Evolutionary conservation across 2,888 invertebrate genomes (phyloP).

Genomic region (Saturnia pavonia): DNA sequence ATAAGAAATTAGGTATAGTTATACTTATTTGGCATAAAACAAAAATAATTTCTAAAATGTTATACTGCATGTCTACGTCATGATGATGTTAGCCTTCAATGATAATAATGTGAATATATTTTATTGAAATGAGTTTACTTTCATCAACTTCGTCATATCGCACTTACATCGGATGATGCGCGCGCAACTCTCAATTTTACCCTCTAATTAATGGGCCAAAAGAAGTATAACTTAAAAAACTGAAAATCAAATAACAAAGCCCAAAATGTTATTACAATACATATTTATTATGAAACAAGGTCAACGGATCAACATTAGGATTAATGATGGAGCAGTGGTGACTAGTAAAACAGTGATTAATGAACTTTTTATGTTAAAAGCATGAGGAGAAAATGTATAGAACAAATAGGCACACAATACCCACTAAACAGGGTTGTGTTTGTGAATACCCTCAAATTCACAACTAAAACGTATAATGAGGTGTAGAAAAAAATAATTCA

Average conservation of each 20-base stretch:
- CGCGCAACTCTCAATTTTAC: too few species aligned
- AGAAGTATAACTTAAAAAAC: too few species aligned
- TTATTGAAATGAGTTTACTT: too few species aligned
- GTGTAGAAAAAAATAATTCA: not conserved
- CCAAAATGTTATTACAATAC: not conserved
- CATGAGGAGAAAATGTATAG: not conserved
- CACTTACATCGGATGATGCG: too few species aligned
- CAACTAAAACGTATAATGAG: not conserved
- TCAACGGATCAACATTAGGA: not conserved
- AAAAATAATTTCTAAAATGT: too few species aligned
- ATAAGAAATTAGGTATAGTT: too few species aligned
- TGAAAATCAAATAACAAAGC: not conserved
- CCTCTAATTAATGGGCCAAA: too few species aligned
- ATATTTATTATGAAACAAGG: not conserved
- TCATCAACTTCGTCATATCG: too few species aligned
- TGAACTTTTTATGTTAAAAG: constrained; percentile 18
- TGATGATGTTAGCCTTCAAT: too few species aligned
- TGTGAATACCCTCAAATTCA: not conserved
- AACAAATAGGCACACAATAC: not conserved
- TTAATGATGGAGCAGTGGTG: not conserved
- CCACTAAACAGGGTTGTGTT: not conserved
- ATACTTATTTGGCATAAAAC: too few species aligned
- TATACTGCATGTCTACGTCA: too few species aligned
- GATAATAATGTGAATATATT: too few species aligned
- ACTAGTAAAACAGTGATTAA: constrained; percentile 31